Evolutionary conservation across 2,797 vertebrate genomes (phyloP).

Genomic region (Oreochromis grahami): DNA sequence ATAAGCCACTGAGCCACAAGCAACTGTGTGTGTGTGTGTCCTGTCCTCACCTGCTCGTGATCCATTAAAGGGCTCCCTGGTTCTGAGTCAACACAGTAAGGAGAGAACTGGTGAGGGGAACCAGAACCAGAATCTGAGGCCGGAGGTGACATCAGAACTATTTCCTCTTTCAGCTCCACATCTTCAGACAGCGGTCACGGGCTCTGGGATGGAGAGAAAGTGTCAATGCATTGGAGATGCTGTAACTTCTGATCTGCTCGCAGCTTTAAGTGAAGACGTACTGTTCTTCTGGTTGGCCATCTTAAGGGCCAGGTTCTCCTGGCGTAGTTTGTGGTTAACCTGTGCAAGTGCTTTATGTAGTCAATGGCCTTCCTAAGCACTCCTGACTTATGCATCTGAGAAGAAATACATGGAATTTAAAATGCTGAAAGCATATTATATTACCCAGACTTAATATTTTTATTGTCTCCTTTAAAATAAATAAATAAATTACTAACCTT

Average conservation of each 20-base stretch:
- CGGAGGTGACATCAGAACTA: constrained; percentile 93
- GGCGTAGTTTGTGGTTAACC: constrained; percentile 93
- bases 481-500: constrained; percentile 76
- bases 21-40: fast-evolving
- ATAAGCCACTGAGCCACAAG: background rate
- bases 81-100: constrained; percentile 94
- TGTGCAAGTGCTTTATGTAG: constrained; percentile 98
- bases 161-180: constrained; percentile 89
- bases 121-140: constrained; percentile 91
- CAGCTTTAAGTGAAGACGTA: constrained; percentile 61
- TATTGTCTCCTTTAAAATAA: background rate
- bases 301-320: constrained; percentile 95
- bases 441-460: background rate
- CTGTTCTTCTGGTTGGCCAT: constrained; percentile 94
- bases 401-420: background rate
- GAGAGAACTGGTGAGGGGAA: constrained; percentile 90
- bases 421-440: background rate
- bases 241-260: background rate
- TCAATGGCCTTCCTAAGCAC: constrained; percentile 95
- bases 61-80: constrained; percentile 92
- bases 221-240: background rate
- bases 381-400: constrained; percentile 97
- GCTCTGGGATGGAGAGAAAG: constrained; percentile 71
- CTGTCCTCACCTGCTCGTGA: constrained; percentile 66
- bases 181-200: constrained; percentile 84